These are phyloP conservation scores for Tapirus terrestris DNA, from an alignment of 2,113 vertebrate species.

Conservation along the genomic window DNA sequence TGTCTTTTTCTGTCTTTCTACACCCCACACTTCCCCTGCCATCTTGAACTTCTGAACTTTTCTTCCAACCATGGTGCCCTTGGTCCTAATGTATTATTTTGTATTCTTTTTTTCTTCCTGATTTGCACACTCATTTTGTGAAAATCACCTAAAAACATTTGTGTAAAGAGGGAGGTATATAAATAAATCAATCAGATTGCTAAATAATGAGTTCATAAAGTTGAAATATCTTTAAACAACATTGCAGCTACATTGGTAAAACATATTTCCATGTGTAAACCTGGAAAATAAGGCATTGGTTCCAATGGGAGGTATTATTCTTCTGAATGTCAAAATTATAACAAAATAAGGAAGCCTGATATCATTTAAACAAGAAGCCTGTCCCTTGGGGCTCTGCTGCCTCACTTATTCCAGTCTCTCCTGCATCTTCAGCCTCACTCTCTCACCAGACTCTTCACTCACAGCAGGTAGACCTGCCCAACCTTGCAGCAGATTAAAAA, in stretches of 20 bases:
- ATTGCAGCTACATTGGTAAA: background rate
- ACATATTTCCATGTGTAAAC: accelerated
- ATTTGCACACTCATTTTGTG: background rate
- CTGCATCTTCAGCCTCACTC: background rate
- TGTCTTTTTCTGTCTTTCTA: background rate
- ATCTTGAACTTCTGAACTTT: background rate
- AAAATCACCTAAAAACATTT: background rate
- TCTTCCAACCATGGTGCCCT: no score
- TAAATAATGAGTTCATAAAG: background rate
- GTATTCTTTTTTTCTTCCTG: background rate
- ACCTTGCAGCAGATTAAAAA: background rate
- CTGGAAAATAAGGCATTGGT: background rate
- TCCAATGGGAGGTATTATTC: no score
- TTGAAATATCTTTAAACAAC: background rate
- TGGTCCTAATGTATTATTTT: background rate
- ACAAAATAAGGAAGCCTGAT: background rate
- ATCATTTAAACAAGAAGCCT: background rate
- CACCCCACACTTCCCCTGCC: background rate
- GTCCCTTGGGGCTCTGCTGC: no score
- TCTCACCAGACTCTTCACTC: background rate
- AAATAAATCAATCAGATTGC: background rate
- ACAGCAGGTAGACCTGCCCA: background rate
- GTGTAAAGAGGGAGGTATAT: background rate
- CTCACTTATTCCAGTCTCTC: accelerated
- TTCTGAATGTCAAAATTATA: background rate